Base-by-base conservation (phyloP, 2,888 invertebrate genomes). In the Zygaena filipendulae region DNA sequence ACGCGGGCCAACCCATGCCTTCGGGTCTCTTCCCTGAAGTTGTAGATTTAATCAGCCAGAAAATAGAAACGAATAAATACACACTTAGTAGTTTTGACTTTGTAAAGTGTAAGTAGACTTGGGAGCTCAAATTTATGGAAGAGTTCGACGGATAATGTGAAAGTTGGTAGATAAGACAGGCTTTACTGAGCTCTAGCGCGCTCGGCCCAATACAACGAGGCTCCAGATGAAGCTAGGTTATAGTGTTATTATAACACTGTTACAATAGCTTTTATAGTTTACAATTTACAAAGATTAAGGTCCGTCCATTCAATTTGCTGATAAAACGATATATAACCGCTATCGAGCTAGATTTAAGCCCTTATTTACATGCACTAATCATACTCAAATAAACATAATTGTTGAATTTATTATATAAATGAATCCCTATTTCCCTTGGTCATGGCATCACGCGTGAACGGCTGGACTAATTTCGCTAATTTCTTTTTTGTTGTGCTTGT, bases 21-120 rank as follows among this genome's bases (percentile, higher is more conserved):
- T 50, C 51, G 56, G 40, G 48, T 51, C 55, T 58, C 58, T 59
- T 59, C 47, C 53, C 42, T 35, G 47, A 64, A 69, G 59, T 71
- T 70, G 49, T 47, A 36, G 61, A 68, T 59, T 60, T 67, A 72
- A 75, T 75, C 75, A 74, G 48, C 52, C 57, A 59, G 59, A 67
- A 74, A 75, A 75, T 70, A 69, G 67, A 71, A 68, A 74, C 71
- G 75, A 75, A 75, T 71, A 74, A 70, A 69, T 69, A 67, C 56
- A 63, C 60, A 58, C 62, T 66, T 63, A 54, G 60, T 74, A 75
- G 75, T 75, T 74, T 64, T 67, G 67, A 71, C 63, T 72, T 7
- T 59, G 68, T 71, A 71, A 72, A 72, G 64, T 56, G 60, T 64
- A 67, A 62, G 67, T 60, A 62, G 57, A 59, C 51, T 63, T 59